A percentile compares a stretch with the other conserved stretches of the same genome.
Conservation (phyloP, 2,797 vertebrate genomes). For the Phataginus tricuspis region DNA sequence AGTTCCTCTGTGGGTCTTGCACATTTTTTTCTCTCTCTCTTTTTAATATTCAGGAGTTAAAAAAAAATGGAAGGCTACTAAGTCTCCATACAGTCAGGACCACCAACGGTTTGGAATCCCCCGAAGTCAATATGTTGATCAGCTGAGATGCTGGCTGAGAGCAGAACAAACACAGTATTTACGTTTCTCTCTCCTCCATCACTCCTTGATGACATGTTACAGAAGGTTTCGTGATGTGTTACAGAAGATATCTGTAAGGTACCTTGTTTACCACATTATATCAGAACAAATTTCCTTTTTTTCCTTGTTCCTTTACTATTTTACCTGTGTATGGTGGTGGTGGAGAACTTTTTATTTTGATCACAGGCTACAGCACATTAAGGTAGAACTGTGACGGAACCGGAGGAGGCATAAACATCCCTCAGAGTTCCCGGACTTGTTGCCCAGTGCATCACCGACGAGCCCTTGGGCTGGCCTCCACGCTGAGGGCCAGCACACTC, state of each 20-base stretch:
- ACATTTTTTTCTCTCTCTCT: not conserved
- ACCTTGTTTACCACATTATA: not conserved
- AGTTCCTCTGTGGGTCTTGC: not conserved
- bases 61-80: not conserved
- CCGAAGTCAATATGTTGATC: not conserved
- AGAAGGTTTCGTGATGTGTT: not conserved
- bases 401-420: not conserved
- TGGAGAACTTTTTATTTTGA: not conserved
- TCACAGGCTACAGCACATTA: not conserved
- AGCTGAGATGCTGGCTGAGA: not conserved
- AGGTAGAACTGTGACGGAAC: not conserved
- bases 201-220: too few species aligned
- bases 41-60: not conserved
- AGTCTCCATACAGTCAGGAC: not conserved
- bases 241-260: not conserved
- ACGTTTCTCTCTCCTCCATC: not conserved
- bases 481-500: accelerated
- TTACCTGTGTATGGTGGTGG: not conserved
- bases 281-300: not conserved
- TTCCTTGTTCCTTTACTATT: not conserved
- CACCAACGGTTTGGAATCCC: not conserved
- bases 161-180: not conserved
- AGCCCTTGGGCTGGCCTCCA: not conserved
- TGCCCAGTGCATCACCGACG: not conserved
- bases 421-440: not conserved